Evolutionary conservation across 2,888 invertebrate genomes (phyloP), one percentile per base, ranked within the genome.

Genomic region (Tetramorium bicarinatum): DNA sequence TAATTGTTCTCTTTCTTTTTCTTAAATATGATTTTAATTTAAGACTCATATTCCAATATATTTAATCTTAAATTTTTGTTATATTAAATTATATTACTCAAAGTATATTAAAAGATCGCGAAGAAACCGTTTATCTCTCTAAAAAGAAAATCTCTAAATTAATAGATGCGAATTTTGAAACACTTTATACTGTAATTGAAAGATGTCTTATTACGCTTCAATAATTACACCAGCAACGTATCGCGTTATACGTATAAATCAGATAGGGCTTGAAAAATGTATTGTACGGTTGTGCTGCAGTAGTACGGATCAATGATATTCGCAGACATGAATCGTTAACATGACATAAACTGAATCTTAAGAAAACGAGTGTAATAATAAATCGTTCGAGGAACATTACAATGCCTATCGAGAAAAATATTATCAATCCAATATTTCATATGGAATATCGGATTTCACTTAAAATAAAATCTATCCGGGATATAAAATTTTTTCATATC

Each of bases 141-240:
- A 44, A 54, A 44, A 44, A 29, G 15, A 61, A 61, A 21, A 47
- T 47, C n/a, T 44, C 1, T 29, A 74, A 59, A 8, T 75, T 15
- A 47, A 74, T 18, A 56, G 2, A 25, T 9, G 9, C 54, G 0
- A 59, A 29, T 59, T 59, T 74, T 47, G 18, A 8, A 59, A 44
- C 0, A 49, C 21, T 62, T 62, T 25, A 75, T 15, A 21, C 49
- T 49, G 21, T 25, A 38, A 2, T 3, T 34, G 34, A 47, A 62
- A 75, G 34, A 38, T 75, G n/a, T 67, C 9, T 4, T n/a, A 29
- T 75, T 61, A 61, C 61, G 9, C 13, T 21, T 61, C 47, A n/a
- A 62, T 62, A 54, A 54, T 54, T 25, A 52, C 25, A 41, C 21
- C 8, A 25, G 41, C 11, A 18, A 25, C 41, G 41, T 13, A 52